Conservation (phyloP, 2,797 vertebrate species). For the Linurgus olivaceus region DNA sequence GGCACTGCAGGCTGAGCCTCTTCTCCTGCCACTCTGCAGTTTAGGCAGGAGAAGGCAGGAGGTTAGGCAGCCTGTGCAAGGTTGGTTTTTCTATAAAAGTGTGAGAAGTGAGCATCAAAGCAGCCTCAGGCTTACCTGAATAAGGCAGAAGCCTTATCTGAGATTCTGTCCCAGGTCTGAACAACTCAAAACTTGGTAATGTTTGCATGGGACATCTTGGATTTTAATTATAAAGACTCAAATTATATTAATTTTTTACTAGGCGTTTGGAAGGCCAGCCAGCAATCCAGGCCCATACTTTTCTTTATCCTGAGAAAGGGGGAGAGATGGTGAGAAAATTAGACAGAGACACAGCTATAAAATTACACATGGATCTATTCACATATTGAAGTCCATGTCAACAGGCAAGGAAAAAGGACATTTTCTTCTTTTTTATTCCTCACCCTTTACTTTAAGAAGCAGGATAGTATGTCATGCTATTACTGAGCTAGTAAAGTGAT, state of each 20-base stretch:
- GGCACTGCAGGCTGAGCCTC: background rate
- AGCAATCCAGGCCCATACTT: background rate
- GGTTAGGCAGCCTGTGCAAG: background rate
- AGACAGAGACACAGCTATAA: background rate
- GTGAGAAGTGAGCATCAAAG: fast-evolving
- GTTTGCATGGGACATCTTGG: background rate
- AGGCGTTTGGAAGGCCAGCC: background rate
- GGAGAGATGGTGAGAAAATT: background rate
- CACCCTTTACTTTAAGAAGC: background rate
- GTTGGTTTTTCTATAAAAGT: fast-evolving
- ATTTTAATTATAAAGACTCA: background rate
- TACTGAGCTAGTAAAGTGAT: background rate
- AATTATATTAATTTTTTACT: background rate
- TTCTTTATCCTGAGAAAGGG: background rate
- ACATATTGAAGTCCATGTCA: background rate
- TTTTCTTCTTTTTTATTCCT: background rate
- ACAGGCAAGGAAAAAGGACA: background rate
- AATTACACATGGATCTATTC: background rate
- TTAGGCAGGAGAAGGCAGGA: too few species aligned
- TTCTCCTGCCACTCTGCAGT: background rate
- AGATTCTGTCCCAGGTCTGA: background rate
- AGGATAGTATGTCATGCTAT: background rate
- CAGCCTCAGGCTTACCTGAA: background rate
- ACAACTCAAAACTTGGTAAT: background rate
- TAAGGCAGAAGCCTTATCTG: background rate